Percentiles rank a stretch among this genome's conserved stretches.
phyloP scores from a whole-genome alignment of 1,140 invertebrate genomes.

The Macrostomum lignano region DNA sequence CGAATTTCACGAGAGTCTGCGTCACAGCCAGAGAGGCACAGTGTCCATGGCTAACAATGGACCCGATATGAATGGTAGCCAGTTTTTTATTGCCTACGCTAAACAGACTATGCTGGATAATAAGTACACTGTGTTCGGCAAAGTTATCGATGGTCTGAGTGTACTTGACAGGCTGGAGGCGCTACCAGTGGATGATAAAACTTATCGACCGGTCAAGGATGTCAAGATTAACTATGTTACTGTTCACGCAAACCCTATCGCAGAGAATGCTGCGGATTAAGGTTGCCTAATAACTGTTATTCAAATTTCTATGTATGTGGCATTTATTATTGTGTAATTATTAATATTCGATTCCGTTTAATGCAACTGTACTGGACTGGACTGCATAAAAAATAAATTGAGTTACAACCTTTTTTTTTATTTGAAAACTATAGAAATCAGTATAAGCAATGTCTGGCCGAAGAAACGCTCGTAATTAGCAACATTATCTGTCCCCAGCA shows the following conservation, averaged over 20 bases:
- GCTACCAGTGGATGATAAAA: slow-evolving; percentile 66
- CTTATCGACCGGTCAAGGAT: slow-evolving; percentile 51
- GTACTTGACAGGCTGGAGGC: slow-evolving; percentile 80
- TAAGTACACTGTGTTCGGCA: slow-evolving; percentile 86
- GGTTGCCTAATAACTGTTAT: too few relatives aligned
- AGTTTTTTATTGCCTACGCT: slow-evolving; percentile 79
- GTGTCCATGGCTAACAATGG: slow-evolving; percentile 96
- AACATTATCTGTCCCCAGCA: too few relatives aligned
- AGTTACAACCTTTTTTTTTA: too few relatives aligned
- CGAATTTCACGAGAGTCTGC: slow-evolving; percentile 65
- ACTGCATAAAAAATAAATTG: too few relatives aligned
- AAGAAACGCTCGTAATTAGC: too few relatives aligned
- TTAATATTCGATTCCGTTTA: too few relatives aligned
- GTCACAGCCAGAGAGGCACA: slow-evolving; percentile 56
- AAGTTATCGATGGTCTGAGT: slow-evolving; percentile 84
- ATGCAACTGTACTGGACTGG: too few relatives aligned
- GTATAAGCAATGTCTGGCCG: too few relatives aligned
- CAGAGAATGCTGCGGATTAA: too few relatives aligned
- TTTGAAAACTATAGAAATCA: too few relatives aligned
- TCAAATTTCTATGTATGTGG: too few relatives aligned
- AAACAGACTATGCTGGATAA: slow-evolving; percentile 77
- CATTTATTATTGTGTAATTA: too few relatives aligned
- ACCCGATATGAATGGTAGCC: slow-evolving; percentile 86
- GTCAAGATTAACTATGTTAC: slow-evolving; percentile 55
- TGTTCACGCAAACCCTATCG: slow-evolving; percentile 82